Percentiles rank a stretch among this genome's conserved stretches.
Conservation (phyloP, 2,113 vertebrate genomes). For the Equus przewalskii region DNA sequence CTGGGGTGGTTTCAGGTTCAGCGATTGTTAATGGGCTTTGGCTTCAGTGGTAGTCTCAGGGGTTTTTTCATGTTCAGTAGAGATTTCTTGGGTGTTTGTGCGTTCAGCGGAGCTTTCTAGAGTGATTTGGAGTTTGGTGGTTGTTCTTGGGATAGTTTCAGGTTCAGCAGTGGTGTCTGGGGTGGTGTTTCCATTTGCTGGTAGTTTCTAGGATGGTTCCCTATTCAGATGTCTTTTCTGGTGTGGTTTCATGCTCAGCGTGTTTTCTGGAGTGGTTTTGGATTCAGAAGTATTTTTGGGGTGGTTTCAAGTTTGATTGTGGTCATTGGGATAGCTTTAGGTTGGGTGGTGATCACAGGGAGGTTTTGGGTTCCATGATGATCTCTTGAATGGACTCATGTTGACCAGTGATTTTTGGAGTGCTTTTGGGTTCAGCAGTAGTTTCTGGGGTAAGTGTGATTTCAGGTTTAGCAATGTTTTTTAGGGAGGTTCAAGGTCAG, state of each 20-base stretch:
- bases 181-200: not conserved
- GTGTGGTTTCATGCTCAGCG: not conserved
- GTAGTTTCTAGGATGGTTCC: not conserved
- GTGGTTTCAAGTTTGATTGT: not conserved
- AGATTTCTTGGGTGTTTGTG: not conserved
- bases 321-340: not conserved
- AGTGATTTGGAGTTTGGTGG: not conserved
- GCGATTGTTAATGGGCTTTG: not conserved
- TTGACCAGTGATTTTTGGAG: not conserved
- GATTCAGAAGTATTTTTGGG: not conserved
- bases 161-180: not conserved
- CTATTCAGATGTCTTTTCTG: not conserved
- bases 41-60: not conserved
- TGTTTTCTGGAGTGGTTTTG: not conserved
- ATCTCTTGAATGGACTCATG: not conserved
- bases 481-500: not conserved
- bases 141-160: not conserved
- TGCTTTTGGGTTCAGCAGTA: not conserved
- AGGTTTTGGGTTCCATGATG: not conserved
- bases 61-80: not conserved
- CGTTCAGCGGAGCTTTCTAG: not conserved
- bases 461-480: not conserved
- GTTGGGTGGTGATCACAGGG: not conserved
- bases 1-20: not conserved
- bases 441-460: not conserved